phyloP scores from a whole-genome alignment of 2,113 vertebrate genomes.

The Embiotoca jacksoni region DNA sequence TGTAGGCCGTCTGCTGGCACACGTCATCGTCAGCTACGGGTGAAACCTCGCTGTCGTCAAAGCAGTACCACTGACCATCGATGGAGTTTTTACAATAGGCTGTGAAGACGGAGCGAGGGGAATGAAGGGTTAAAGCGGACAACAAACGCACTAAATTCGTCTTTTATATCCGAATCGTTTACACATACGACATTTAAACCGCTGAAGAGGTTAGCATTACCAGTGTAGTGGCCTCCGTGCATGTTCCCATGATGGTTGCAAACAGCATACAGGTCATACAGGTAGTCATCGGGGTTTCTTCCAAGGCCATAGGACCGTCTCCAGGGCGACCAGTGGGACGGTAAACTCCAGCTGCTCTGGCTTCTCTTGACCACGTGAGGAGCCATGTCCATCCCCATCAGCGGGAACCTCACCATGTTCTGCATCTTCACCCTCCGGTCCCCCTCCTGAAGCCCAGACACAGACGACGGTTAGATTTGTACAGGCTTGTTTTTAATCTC shows the following conservation, averaged over 20 bases:
- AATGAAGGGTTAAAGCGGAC: not conserved
- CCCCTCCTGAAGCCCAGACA: constrained; percentile 86
- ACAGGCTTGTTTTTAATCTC: not conserved
- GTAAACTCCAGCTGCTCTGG: constrained; percentile 99
- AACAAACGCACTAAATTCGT: not conserved
- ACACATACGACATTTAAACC: not conserved
- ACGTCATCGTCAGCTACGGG: constrained; percentile 92
- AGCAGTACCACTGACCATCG: constrained; percentile 99
- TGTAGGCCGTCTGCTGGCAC: constrained; percentile 95
- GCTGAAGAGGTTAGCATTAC: constrained; percentile 57
- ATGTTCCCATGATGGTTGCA: constrained; percentile 99
- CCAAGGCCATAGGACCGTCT: constrained; percentile 94
- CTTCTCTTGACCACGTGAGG: constrained; percentile 97
- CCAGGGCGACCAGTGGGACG: constrained; percentile 98
- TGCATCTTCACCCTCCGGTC: constrained; percentile 96
- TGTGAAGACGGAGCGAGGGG: constrained; percentile 17
- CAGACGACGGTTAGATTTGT: not conserved
- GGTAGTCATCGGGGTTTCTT: constrained; percentile 95
- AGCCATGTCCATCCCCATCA: constrained; percentile 97
- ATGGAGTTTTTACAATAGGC: constrained; percentile 93
- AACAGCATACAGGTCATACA: constrained; percentile 98
- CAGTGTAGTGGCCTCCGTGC: constrained; percentile 98
- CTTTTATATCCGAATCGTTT: not conserved
- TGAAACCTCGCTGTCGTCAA: constrained; percentile 97
- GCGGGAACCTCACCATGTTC: constrained; percentile 95